A percentile compares a stretch with the other conserved stretches of the same genome.
Evolutionary conservation across 1,140 invertebrate species (phyloP).

Genomic region (Onthophagus taurus): DNA sequence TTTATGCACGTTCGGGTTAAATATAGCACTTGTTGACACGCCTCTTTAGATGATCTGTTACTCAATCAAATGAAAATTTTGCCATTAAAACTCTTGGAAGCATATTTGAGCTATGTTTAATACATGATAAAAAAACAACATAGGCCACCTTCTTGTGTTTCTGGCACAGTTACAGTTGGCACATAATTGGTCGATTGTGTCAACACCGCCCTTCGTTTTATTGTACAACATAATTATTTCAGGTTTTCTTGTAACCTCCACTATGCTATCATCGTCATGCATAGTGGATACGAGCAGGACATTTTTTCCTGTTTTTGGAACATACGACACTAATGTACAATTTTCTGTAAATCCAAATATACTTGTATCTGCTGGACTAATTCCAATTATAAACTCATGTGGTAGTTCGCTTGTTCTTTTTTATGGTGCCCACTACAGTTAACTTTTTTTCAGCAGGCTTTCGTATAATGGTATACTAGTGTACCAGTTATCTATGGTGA

Average conservation of each 20-base stretch:
- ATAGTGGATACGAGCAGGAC: slow-evolving; percentile 24
- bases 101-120: slow-evolving; percentile 32
- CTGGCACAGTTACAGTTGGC: slow-evolving; percentile 18
- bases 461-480: slow-evolving; percentile 2
- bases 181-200: slow-evolving; percentile 37
- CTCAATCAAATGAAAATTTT: not conserved
- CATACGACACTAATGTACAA: slow-evolving; percentile 24
- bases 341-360: slow-evolving; percentile 18
- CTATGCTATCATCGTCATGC: slow-evolving; percentile 21
- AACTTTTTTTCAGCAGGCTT: slow-evolving; percentile 5
- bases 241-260: slow-evolving; percentile 22
- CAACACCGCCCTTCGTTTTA: slow-evolving; percentile 26
- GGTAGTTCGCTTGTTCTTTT: slow-evolving; percentile 13
- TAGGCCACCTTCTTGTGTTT: slow-evolving; percentile 25
- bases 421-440: slow-evolving; percentile 6
- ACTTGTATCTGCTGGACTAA: slow-evolving; percentile 4
- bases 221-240: slow-evolving; percentile 30
- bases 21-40: slow-evolving; percentile 18
- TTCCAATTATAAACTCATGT: slow-evolving; percentile 6
- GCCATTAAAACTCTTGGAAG: not conserved
- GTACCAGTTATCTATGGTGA: slow-evolving; percentile 11
- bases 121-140: slow-evolving; percentile 29
- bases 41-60: not conserved
- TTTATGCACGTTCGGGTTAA: slow-evolving; percentile 16
- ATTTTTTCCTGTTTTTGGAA: slow-evolving; percentile 22